A percentile compares a stretch with the other conserved stretches of the same genome.
Evolutionary conservation across 2,888 invertebrate genomes (phyloP).

Genomic region (Spisula subtruncata): DNA sequence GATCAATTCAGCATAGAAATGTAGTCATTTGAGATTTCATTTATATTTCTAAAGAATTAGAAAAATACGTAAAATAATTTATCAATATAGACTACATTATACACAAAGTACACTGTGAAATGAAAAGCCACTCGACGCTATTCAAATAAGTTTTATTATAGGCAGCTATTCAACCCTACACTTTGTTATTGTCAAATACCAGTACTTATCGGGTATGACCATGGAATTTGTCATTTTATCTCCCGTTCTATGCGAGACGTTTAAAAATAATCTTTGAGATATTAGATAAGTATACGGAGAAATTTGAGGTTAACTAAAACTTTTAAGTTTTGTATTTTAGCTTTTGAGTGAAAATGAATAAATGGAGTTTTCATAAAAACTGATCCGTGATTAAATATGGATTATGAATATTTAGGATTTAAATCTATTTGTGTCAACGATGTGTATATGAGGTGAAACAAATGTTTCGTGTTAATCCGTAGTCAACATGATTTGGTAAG

Average conservation of each 20-base stretch:
- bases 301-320: not conserved
- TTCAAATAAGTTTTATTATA: not conserved
- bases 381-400: not conserved
- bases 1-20: too few relatives aligned
- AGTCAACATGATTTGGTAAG: not conserved
- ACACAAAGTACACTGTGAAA: not conserved
- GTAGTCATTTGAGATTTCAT: not conserved
- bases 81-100: not conserved
- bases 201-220: not conserved
- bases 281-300: not conserved
- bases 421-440: not conserved
- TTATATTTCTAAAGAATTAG: too few relatives aligned
- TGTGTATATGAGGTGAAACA: not conserved
- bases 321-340: not conserved
- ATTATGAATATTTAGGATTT: not conserved
- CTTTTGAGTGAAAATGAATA: not conserved
- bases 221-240: conserved; percentile 10
- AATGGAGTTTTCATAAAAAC: not conserved
- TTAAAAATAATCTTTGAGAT: not conserved
- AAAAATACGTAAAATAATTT: not conserved
- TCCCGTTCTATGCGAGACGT: conserved; percentile 2
- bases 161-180: not conserved
- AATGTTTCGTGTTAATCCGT: not conserved
- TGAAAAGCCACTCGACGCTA: not conserved
- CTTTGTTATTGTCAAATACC: conserved; percentile 4